Conservation (phyloP, 2,113 vertebrate species). For the Ia io region DNA sequence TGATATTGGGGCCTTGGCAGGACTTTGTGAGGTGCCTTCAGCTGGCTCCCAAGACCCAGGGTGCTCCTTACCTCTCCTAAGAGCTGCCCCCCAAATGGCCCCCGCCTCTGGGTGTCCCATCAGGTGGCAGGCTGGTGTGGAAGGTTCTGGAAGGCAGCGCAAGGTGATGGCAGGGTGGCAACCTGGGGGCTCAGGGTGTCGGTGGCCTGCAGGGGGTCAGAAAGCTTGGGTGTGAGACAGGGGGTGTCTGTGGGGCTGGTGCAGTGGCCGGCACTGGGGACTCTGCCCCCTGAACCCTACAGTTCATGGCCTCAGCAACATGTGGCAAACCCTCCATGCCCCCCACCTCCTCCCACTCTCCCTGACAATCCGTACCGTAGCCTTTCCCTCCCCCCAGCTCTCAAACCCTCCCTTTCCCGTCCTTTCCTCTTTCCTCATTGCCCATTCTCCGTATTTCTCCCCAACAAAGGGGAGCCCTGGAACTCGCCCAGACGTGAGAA, state of each 20-base stretch:
- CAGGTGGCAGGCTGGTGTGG: accelerated
- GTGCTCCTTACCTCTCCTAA: neutral
- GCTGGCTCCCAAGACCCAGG: accelerated
- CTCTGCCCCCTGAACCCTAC: accelerated
- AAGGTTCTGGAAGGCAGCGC: neutral
- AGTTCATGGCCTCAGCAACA: accelerated
- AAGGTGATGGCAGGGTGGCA: neutral
- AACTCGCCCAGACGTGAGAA: neutral
- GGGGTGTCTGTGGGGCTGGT: accelerated
- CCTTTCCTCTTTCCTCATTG: neutral
- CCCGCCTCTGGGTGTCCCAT: accelerated
- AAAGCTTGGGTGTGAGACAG: accelerated
- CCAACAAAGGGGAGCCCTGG: neutral
- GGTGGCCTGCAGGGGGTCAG: too few relatives aligned
- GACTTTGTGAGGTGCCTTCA: accelerated
- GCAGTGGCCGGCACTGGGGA: accelerated
- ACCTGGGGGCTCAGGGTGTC: too few relatives aligned
- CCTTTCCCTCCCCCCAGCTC: too few relatives aligned
- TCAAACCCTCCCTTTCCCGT: neutral
- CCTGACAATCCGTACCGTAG: accelerated
- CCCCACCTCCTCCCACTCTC: accelerated
- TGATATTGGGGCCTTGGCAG: accelerated
- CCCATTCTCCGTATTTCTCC: neutral
- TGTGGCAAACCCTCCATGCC: accelerated
- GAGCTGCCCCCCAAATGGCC: accelerated